Evolutionary conservation across 2,113 vertebrate species (phyloP), one percentile per base, ranked within the genome.

Genomic region (Cyprinodon variegatus): DNA sequence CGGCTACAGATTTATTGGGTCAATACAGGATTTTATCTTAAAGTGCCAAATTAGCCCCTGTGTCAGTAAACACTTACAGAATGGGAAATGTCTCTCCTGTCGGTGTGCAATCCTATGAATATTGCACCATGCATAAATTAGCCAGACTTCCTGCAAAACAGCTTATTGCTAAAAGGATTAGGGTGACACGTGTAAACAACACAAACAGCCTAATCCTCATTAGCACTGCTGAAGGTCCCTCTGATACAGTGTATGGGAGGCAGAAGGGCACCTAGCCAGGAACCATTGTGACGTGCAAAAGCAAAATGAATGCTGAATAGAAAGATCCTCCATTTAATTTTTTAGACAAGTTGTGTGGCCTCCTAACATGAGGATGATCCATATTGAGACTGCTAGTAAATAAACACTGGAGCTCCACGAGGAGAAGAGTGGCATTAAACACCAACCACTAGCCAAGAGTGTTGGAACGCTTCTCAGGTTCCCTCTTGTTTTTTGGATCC

Each of bases 141-240:
- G 81, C 87, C 76, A 70, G 76, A 89, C 86, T 92, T 91, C 83
- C 82, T 86, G 86, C 77, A 92, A 90, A 93, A 91, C 90, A 82
- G 90, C 91, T 92, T 91, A 93, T 87, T 89, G 86, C 87, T 93
- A 93, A 94, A 91, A 88, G 93, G 93, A 94, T 94, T 94, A 94
- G 77, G 77, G 88, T 83, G 88, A 93, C 90, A 93, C 91, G 91
- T 91, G 92, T 93, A 94, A 93, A 93, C 92, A 93, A 92, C 92
- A 93, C 93, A 93, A 94, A 94, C 91, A 94, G 91, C 90, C 82
- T 94, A 94, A 95, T 95, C 93, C 93, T 93, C 91, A 92, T 93
- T 94, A 94, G 93, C 89, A 86, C 90, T 88, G 89, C 85, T 88
- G 90, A 93, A 92, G 93, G 91, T 90, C 82, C 83, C 86, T 88